A percentile compares a stretch with the other conserved stretches of the same genome.
Conservation (phyloP, 2,113 vertebrate genomes). For the Athene cunicularia region DNA sequence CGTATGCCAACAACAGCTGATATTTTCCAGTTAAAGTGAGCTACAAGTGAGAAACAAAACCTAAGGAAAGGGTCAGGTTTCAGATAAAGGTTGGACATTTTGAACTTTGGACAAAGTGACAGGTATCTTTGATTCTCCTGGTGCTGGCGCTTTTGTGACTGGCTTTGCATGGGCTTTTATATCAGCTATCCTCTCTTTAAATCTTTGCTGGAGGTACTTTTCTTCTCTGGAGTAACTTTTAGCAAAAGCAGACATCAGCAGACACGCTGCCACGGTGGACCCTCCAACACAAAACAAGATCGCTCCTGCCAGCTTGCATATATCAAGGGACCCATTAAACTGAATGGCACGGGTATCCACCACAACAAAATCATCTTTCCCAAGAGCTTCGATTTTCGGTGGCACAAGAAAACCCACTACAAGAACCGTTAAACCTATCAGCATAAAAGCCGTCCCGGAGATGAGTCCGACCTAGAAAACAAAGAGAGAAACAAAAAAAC, state of each 20-base stretch:
- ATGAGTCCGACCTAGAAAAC: slow-evolving; percentile 90
- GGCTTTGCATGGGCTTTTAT: slow-evolving; percentile 85
- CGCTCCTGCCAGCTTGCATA: slow-evolving; percentile 92
- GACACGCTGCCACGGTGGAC: slow-evolving; percentile 84
- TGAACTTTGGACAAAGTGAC: slow-evolving; percentile 95
- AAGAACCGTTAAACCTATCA: slow-evolving; percentile 88
- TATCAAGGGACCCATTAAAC: slow-evolving; percentile 90
- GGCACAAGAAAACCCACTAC: slow-evolving; percentile 91
- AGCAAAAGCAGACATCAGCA: slow-evolving; percentile 90
- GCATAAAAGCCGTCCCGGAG: slow-evolving; percentile 86
- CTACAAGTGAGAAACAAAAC: slow-evolving; percentile 38
- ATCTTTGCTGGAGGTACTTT: slow-evolving; percentile 89
- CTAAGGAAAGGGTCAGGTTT: slow-evolving; percentile 80
- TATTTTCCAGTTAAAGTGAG: slow-evolving; percentile 48
- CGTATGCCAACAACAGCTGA: slow-evolving; percentile 60
- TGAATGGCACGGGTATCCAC: slow-evolving; percentile 85
- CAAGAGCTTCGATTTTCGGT: slow-evolving; percentile 91
- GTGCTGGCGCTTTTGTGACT: slow-evolving; percentile 87
- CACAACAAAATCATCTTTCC: slow-evolving; percentile 90
- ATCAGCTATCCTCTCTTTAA: slow-evolving; percentile 91
- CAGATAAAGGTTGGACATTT: slow-evolving; percentile 88
- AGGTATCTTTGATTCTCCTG: slow-evolving; percentile 90
- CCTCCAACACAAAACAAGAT: slow-evolving; percentile 93
- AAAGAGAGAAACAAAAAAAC: background rate
- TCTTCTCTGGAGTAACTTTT: slow-evolving; percentile 93